Evolutionary conservation across 2,797 vertebrate species (phyloP).

Genomic region (Nannoperca australis): DNA sequence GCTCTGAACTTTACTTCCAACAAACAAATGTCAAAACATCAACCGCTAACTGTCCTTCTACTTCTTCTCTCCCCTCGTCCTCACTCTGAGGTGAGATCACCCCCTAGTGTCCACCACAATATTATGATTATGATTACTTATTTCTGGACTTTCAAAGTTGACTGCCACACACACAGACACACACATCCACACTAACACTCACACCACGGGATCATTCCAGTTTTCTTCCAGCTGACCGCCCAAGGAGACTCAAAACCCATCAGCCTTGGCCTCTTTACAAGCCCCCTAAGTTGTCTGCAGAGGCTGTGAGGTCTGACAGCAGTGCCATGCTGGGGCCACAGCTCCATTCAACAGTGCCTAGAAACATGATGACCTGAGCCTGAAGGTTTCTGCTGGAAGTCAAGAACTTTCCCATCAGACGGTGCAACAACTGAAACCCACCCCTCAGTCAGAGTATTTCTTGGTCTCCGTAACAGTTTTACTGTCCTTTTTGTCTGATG

Average conservation of each 20-base stretch:
- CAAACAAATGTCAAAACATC: too few species aligned
- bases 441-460: conserved; percentile 38
- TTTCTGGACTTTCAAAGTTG: conserved; percentile 29
- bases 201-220: conserved; percentile 38
- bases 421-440: conserved; percentile 19
- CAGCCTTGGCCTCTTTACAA: conserved; percentile 57
- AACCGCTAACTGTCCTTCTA: too few species aligned
- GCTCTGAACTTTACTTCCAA: too few species aligned
- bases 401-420: conserved; percentile 53
- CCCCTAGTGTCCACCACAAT: too few species aligned
- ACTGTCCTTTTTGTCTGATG: conserved; percentile 51
- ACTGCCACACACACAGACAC: conserved; percentile 1
- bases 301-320: conserved; percentile 61
- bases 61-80: too few species aligned
- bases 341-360: conserved; percentile 62
- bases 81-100: too few species aligned
- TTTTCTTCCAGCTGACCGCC: conserved; percentile 52
- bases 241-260: conserved; percentile 59
- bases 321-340: conserved; percentile 42
- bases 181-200: not conserved
- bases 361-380: conserved; percentile 56
- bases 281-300: conserved; percentile 42
- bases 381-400: conserved; percentile 33
- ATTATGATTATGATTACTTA: not conserved
- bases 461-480: conserved; percentile 45